Percentiles rank a stretch among this genome's conserved stretches.
Conservation (phyloP, 2,113 vertebrate species). For the Oriolus oriolus region DNA sequence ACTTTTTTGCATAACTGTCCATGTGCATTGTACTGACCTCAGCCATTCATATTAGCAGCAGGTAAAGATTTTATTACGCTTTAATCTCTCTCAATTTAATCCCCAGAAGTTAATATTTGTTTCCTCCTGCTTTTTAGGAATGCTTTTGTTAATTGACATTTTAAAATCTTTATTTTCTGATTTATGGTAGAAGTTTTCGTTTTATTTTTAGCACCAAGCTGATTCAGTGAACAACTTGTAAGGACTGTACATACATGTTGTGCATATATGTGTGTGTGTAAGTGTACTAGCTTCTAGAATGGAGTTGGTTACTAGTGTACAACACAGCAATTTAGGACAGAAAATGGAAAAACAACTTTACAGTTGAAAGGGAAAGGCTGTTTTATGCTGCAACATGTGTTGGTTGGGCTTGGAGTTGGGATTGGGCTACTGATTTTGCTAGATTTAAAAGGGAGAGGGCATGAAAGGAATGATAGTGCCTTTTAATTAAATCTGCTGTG, state of each 20-base stretch:
- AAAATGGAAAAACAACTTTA: not conserved
- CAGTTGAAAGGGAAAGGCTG: not conserved
- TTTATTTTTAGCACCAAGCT: not conserved
- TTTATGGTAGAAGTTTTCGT: not conserved
- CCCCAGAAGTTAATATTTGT: not conserved
- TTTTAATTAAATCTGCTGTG: not conserved
- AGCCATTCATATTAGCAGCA: not conserved
- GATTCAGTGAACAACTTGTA: not conserved
- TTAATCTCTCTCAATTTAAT: not conserved
- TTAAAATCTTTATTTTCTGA: not conserved
- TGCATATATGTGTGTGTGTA: too few relatives aligned
- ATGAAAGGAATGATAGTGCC: not conserved
- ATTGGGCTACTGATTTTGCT: not conserved
- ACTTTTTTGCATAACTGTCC: not conserved
- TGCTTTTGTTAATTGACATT: not conserved
- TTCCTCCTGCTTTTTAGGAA: not conserved
- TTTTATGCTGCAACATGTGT: not conserved
- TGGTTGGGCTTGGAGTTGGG: not conserved
- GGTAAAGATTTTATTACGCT: not conserved
- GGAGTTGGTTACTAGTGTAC: not conserved
- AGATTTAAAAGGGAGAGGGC: not conserved
- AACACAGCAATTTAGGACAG: not conserved
- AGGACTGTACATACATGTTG: not conserved
- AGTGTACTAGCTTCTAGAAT: not conserved
- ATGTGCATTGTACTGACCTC: not conserved